These are phyloP conservation scores for Caenorhabditis afra DNA, from an alignment of 2,888 invertebrate genomes.

Conservation along the genomic window DNA sequence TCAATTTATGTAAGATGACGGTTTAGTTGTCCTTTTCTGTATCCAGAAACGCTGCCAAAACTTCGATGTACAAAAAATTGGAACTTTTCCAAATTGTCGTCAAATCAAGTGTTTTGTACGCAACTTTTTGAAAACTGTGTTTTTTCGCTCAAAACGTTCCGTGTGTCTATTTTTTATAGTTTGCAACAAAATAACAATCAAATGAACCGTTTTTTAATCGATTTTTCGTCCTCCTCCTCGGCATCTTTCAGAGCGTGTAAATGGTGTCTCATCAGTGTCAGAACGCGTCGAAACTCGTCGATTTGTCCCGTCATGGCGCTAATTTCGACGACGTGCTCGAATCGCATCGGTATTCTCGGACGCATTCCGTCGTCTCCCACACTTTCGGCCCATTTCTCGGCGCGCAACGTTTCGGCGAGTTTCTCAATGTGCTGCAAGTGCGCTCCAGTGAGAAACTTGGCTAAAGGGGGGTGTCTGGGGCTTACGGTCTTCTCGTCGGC, in stretches of 20 bases:
- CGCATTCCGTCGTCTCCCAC: conserved; percentile 58
- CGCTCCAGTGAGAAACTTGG: no score
- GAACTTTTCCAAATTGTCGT: no score
- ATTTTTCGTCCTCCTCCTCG: conserved; percentile 8
- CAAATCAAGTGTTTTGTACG: no score
- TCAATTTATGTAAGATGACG: no score
- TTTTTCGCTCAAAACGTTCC: no score
- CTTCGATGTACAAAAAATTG: no score
- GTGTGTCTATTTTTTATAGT: no score
- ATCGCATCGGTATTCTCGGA: conserved; percentile 67
- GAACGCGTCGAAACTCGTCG: conserved; percentile 59
- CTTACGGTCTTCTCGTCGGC: background rate
- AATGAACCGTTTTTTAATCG: background rate
- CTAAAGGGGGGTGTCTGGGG: no score
- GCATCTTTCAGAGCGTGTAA: conserved; percentile 35
- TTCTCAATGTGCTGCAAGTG: conserved; percentile 34
- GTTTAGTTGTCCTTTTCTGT: no score
- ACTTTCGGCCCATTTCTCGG: conserved; percentile 52
- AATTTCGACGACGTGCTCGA: conserved; percentile 66
- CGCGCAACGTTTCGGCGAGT: background rate
- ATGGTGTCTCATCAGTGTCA: conserved; percentile 43
- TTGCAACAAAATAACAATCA: background rate
- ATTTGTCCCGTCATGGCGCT: conserved; percentile 69
- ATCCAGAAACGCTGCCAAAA: no score
- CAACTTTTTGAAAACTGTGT: no score